Evolutionary conservation across 30 jellyfish, hydroid and myxozoan species (phyloP).

Genomic region (Haliclystus octoradiatus): DNA sequence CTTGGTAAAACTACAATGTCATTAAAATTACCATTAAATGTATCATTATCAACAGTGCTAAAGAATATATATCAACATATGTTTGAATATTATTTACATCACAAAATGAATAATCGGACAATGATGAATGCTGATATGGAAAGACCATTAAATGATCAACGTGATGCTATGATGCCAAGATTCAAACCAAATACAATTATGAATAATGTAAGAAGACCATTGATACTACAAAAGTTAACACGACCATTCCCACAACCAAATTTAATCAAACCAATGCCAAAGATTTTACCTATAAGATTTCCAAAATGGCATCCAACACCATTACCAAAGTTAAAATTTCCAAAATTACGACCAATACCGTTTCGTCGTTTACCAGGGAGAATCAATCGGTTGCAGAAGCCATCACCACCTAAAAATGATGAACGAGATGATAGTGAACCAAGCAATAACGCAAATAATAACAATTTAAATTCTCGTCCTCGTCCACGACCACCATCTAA

Average conservation of each 20-base stretch:
- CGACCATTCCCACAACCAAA: background rate
- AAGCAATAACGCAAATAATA: background rate
- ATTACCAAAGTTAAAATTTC: background rate
- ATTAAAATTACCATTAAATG: slow-evolving; percentile 80
- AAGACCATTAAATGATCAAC: background rate
- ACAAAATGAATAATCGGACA: slow-evolving; percentile 37
- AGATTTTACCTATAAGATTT: background rate
- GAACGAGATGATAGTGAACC: background rate
- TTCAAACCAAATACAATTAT: background rate
- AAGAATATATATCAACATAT: slow-evolving; percentile 83
- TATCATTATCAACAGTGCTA: slow-evolving; percentile 82
- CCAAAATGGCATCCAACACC: background rate
- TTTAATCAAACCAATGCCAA: background rate
- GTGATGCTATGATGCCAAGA: background rate
- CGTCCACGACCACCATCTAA: background rate
- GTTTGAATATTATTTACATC: slow-evolving; percentile 81
- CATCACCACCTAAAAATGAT: background rate
- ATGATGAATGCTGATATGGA: background rate
- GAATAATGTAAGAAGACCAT: background rate
- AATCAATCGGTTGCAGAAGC: background rate
- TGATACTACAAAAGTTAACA: background rate
- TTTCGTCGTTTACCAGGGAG: background rate
- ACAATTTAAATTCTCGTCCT: too few relatives aligned
- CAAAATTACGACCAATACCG: background rate
- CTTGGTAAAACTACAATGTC: slow-evolving; percentile 40